Conservation (phyloP, 1,140 invertebrate genomes). For the Sarcophaga peregrina region DNA sequence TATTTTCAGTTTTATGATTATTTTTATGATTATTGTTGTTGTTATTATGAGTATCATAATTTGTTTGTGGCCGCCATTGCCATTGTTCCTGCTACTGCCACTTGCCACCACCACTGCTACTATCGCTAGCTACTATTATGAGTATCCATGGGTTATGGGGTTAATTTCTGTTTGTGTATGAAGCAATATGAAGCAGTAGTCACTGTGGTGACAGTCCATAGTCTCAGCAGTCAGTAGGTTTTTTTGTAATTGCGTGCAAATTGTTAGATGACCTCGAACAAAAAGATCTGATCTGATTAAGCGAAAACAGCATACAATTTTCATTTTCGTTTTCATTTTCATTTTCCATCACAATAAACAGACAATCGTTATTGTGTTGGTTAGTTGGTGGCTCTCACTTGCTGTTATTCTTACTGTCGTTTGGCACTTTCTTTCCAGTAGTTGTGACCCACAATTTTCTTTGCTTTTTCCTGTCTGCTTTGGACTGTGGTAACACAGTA, state of each 20-base stretch:
- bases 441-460: neutral
- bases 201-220: neutral
- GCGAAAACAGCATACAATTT: neutral
- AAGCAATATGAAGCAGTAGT: neutral
- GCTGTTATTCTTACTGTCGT: neutral
- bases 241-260: neutral
- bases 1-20: too few relatives aligned
- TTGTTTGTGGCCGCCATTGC: neutral
- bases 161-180: too few relatives aligned
- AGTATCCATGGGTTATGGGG: too few relatives aligned
- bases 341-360: neutral
- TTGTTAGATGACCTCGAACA: constrained; percentile 9
- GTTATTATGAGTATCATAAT: neutral
- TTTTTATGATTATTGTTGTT: too few relatives aligned
- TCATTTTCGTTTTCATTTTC: neutral
- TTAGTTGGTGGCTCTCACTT: neutral
- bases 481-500: neutral
- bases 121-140: too few relatives aligned
- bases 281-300: neutral
- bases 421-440: neutral
- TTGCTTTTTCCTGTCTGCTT: too few relatives aligned
- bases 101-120: too few relatives aligned
- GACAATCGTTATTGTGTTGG: neutral
- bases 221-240: neutral
- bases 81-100: too few relatives aligned